phyloP scores from a whole-genome alignment of 2,888 invertebrate genomes.

The Thecocarcelia acutangulata region DNA sequence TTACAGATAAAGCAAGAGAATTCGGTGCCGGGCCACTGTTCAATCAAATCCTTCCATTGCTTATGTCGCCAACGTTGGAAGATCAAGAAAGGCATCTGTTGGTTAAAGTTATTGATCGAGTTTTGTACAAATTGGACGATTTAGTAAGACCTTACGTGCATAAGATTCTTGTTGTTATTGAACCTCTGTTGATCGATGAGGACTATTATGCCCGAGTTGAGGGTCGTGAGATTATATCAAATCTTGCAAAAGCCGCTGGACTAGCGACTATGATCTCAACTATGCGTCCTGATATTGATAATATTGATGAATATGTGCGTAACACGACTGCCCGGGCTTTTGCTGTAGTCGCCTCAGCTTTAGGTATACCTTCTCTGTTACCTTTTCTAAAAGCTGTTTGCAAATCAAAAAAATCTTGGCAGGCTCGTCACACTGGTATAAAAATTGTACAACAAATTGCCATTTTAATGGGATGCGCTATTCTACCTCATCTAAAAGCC shows the following conservation, averaged over 20 bases:
- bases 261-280: constrained; percentile 99
- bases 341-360: constrained; percentile 99
- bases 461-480: constrained; percentile 99
- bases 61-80: constrained; percentile 99
- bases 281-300: constrained; percentile 99
- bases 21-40: constrained; percentile 99
- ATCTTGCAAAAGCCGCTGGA: constrained; percentile 99
- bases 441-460: constrained; percentile 99
- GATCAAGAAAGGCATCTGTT: constrained; percentile 99
- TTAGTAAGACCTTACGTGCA: constrained; percentile 99
- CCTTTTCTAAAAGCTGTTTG: constrained; percentile 99
- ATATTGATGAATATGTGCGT: constrained; percentile 99
- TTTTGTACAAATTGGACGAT: constrained; percentile 98
- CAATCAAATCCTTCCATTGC: constrained; percentile 98
- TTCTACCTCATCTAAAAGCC: constrained; percentile 97
- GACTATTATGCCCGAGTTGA: constrained; percentile 99
- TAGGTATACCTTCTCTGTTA: constrained; percentile 97
- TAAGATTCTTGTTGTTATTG: constrained; percentile 99
- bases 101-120: constrained; percentile 99
- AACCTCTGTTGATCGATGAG: constrained; percentile 98
- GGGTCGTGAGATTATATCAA: constrained; percentile 99
- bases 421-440: constrained; percentile 98
- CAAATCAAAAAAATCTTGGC: constrained; percentile 99
- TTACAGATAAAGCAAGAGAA: constrained; percentile 98
- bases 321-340: constrained; percentile 99